Base-by-base conservation (phyloP, 2,888 invertebrate species). In the Macrosiphum euphorbiae region DNA sequence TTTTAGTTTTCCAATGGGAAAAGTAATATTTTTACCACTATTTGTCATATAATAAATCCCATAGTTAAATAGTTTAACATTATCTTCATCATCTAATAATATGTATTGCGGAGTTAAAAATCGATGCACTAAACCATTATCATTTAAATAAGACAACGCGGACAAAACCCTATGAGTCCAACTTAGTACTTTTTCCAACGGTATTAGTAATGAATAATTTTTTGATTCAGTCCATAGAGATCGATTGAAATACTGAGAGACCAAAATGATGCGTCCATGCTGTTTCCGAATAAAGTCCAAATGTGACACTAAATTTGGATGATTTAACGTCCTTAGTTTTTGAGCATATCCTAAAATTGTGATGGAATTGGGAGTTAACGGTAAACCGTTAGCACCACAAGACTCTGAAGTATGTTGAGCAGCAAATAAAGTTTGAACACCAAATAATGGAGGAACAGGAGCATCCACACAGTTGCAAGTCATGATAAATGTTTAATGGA, bases 381-480 rank as follows among this genome's bases (percentile, higher is more conserved):
- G 99, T 90, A 99, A 96, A 1, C 99, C 99, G 96, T 99, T 99
- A 95, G 98, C 98, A 24, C 99, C 99, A 96, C 99, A 99, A 92
- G 97, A 97, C 96, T 99, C 98, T 55, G 98, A 97, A 26, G 98
- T 98, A 96, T 99, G 98, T 95, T 97, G 97, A 95, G 97, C 98
- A 0, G 99, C 99, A 96, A 98, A 98, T 96, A 98, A 99, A 47
- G 99, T 99, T 95, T 97, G 97, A 13, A 98, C 98, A n/a, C 98
- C 98, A 95, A 99, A 97, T 78, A 94, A 94, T 41, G 94, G 90
- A 90, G 94, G 85, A 90, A 94, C 90, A 90, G 61, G 52, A 90
- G 90, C 90, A 90, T 94, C 94, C 26, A 90, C 94, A 94, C 78
- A 94, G 41, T 92, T 89, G 41, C 92, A 90, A 85, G 89, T 90